Evolutionary conservation across 2,888 invertebrate species (phyloP).

Genomic region (Ceratothoa steindachneri): DNA sequence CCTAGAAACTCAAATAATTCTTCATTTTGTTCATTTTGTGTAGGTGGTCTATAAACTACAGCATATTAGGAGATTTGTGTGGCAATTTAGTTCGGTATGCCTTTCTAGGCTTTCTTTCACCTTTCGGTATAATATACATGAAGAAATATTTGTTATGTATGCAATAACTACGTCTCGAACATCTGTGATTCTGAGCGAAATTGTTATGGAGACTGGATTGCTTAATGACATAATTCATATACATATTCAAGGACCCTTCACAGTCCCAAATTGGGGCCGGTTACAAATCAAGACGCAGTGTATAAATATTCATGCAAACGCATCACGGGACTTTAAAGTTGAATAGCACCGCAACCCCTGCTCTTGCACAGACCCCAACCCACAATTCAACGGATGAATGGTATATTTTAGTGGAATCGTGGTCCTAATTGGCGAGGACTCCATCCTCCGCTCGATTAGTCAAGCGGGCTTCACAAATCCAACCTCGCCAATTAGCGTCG

Average conservation of each 20-base stretch:
- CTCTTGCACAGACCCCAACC: background rate
- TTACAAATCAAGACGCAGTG: background rate
- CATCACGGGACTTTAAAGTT: background rate
- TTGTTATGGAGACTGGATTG: background rate
- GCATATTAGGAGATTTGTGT: too few species aligned
- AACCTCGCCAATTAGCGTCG: too few species aligned
- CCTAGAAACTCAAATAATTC: too few species aligned
- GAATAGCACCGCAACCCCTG: background rate
- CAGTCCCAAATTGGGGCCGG: background rate
- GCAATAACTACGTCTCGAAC: too few species aligned
- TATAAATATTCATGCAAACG: background rate
- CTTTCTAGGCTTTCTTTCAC: too few species aligned
- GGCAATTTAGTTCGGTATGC: too few species aligned
- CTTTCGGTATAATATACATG: too few species aligned
- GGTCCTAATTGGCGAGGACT: background rate
- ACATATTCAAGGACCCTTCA: background rate
- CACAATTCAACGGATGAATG: background rate
- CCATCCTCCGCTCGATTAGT: too few species aligned
- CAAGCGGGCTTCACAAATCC: too few species aligned
- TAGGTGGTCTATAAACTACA: too few species aligned
- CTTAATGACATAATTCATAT: background rate
- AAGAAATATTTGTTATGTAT: too few species aligned
- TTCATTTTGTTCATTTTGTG: too few species aligned
- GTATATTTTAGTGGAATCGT: background rate
- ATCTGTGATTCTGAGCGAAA: background rate